These are phyloP conservation scores for Icerya purchasi DNA, from an alignment of 2,888 invertebrate genomes.

Conservation along the genomic window DNA sequence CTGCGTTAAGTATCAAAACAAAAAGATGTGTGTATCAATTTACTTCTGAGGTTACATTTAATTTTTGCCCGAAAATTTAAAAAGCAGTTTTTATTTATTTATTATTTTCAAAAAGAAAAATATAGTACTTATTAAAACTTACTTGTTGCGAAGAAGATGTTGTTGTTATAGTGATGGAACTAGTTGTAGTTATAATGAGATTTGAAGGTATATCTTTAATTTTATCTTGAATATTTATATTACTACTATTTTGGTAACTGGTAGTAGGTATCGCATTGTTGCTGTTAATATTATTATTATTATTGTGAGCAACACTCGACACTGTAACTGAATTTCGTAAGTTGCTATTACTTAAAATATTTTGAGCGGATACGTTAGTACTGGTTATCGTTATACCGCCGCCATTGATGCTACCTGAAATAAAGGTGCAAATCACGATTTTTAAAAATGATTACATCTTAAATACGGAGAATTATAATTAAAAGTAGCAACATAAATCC, in stretches of 20 bases:
- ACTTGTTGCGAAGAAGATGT: constrained; percentile 6
- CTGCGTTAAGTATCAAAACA: no score
- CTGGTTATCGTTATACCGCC: neutral
- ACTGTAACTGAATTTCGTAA: neutral
- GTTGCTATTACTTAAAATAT: neutral
- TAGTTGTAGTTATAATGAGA: neutral
- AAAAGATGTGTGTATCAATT: no score
- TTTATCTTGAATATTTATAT: neutral
- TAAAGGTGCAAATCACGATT: no score
- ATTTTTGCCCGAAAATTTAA: no score
- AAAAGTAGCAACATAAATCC: no score
- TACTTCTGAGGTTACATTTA: no score
- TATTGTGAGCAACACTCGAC: neutral
- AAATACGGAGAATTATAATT: no score
- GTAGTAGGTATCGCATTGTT: neutral
- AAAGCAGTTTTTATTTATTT: no score
- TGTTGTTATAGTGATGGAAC: neutral
- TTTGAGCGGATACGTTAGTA: neutral
- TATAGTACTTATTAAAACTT: neutral
- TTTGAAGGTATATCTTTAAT: neutral
- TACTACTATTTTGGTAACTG: neutral
- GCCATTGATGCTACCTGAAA: no score
- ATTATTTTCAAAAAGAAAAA: neutral
- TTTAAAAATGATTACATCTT: no score
- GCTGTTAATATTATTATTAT: neutral